Percentiles rank a stretch among this genome's conserved stretches.
phyloP scores from a whole-genome alignment of 2,797 vertebrate species.

The Sebastes steindachneri region DNA sequence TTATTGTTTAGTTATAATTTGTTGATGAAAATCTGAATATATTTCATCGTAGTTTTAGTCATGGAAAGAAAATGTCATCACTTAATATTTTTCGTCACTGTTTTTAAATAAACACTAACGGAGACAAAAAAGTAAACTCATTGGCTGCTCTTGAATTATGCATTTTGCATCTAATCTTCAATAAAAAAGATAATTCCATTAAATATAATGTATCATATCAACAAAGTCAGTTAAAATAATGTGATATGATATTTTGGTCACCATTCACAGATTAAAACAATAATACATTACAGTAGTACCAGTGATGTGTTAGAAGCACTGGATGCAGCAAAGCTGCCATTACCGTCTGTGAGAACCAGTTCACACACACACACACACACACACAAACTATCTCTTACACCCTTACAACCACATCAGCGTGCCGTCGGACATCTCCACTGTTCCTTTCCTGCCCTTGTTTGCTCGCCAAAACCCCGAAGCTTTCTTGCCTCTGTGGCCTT shows the following conservation, averaged over 20 bases:
- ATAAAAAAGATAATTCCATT: neutral
- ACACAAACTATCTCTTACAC: neutral
- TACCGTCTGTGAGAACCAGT: neutral
- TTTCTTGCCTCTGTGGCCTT: constrained; percentile 37
- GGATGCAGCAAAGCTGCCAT: neutral
- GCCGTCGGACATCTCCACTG: constrained; percentile 3
- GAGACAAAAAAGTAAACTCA: neutral
- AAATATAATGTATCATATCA: neutral
- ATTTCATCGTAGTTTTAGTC: neutral
- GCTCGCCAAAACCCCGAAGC: constrained; percentile 2
- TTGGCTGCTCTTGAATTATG: neutral
- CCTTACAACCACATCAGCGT: constrained; percentile 5
- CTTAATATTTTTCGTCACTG: neutral
- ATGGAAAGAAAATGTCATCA: neutral
- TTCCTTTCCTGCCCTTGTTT: constrained; percentile 42
- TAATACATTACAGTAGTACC: neutral
- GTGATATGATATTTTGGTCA: neutral
- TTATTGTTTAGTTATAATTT: neutral
- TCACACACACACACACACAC: neutral
- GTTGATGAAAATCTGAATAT: neutral
- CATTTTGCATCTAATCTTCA: neutral
- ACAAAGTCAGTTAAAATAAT: neutral
- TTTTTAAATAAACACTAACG: neutral
- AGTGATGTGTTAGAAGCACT: neutral
- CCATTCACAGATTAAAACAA: neutral